Percentiles rank a stretch among this genome's conserved stretches.
Conservation (phyloP, 2,113 vertebrate genomes). For the cat (Felis catus) region DNA sequence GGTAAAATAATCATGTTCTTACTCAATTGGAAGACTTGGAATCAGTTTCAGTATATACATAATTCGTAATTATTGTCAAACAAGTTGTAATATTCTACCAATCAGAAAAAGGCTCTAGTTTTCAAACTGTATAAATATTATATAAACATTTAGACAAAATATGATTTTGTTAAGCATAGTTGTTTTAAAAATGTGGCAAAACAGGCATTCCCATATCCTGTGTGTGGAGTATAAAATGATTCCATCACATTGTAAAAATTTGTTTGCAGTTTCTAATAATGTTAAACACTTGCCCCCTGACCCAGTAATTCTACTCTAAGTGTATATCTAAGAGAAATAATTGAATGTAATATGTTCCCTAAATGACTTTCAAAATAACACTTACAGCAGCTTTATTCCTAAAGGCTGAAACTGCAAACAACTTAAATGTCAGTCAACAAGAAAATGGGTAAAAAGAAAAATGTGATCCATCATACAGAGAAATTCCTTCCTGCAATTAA, state of each 20-base stretch:
- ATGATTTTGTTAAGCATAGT: neutral
- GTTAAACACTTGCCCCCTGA: neutral
- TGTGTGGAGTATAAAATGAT: neutral
- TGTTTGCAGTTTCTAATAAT: neutral
- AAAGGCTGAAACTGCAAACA: neutral
- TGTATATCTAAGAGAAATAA: neutral
- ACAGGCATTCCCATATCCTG: neutral
- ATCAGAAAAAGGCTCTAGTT: neutral
- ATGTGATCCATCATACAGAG: neutral
- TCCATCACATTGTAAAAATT: neutral
- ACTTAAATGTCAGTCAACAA: neutral
- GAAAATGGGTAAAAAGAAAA: neutral
- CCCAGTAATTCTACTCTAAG: neutral
- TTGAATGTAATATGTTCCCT: neutral
- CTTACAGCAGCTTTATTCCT: neutral
- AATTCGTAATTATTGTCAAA: constrained; percentile 22
- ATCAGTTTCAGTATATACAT: neutral
- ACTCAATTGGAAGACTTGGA: neutral
- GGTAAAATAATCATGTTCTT: neutral
- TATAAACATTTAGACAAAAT: neutral
- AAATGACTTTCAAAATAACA: neutral
- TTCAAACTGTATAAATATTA: neutral
- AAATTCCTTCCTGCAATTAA: neutral
- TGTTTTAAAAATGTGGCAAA: neutral
- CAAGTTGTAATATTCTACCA: neutral